Conservation (phyloP, 64 coral and sea anemone species). For the Platygyra sinensis region DNA sequence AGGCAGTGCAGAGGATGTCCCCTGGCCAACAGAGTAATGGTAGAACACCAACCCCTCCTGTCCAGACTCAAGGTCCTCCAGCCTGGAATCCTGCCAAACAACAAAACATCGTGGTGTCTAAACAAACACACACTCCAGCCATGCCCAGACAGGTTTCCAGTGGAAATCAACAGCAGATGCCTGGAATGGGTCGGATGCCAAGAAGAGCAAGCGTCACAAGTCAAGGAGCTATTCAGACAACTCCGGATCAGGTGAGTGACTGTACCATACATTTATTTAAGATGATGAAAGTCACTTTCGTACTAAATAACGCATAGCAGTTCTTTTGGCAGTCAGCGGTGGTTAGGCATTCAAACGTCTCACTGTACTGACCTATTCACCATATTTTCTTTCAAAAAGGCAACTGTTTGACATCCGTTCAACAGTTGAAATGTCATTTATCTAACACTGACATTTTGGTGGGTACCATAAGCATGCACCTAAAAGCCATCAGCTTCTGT, state of each 20-base stretch:
- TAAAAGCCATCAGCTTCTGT: too few relatives aligned
- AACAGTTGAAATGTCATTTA: too few relatives aligned
- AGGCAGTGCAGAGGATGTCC: conserved; percentile 33
- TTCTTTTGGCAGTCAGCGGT: too few relatives aligned
- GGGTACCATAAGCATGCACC: too few relatives aligned
- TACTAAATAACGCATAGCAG: too few relatives aligned
- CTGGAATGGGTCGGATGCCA: conserved; percentile 3
- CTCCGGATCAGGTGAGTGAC: background rate
- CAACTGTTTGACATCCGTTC: too few relatives aligned
- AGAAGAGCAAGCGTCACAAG: background rate
- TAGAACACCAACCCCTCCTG: conserved; percentile 32
- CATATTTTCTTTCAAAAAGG: too few relatives aligned
- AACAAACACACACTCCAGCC: background rate
- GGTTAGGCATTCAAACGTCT: too few relatives aligned
- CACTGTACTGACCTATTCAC: too few relatives aligned
- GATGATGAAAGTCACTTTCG: too few relatives aligned
- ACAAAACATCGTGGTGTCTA: background rate
- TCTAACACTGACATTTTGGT: too few relatives aligned
- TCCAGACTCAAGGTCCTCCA: conserved; percentile 3
- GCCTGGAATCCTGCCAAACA: conserved; percentile 29
- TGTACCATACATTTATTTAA: too few relatives aligned
- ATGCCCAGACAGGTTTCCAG: conserved; percentile 11
- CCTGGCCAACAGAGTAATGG: conserved; percentile 22
- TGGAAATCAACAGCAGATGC: conserved; percentile 13
- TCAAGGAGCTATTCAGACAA: conserved; percentile 7